Evolutionary conservation across 2,113 vertebrate species (phyloP).

Genomic region (Hyperoodon ampullatus): DNA sequence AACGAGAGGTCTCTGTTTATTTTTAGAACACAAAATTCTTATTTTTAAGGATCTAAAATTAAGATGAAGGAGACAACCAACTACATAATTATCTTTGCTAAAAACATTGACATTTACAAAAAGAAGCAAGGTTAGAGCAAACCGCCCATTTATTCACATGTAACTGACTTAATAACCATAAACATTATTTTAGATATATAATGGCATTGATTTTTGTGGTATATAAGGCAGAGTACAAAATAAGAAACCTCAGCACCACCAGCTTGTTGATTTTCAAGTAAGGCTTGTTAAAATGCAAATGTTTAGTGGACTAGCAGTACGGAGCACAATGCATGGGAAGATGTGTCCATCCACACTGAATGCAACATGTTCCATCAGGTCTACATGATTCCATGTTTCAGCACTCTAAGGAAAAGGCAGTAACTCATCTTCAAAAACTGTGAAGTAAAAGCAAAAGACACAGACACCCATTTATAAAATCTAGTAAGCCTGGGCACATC

Average conservation of each 20-base stretch:
- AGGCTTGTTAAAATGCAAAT: neutral
- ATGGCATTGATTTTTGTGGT: neutral
- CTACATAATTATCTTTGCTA: slow-evolving; percentile 40
- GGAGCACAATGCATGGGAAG: neutral
- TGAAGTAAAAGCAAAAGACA: neutral
- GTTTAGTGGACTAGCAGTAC: neutral
- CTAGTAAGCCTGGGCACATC: neutral
- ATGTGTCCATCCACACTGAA: neutral
- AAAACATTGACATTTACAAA: slow-evolving; percentile 45
- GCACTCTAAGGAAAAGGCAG: neutral
- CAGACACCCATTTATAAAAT: neutral
- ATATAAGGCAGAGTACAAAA: neutral
- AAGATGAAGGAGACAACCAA: slow-evolving; percentile 22
- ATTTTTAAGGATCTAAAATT: slow-evolving; percentile 40
- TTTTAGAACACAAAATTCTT: slow-evolving; percentile 18
- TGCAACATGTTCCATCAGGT: neutral
- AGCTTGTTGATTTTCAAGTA: neutral
- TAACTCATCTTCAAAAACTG: neutral
- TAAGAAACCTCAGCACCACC: neutral
- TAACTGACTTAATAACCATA: slow-evolving; percentile 29
- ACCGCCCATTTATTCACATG: neutral
- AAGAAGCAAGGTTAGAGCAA: slow-evolving; percentile 19
- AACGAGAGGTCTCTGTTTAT: slow-evolving; percentile 8
- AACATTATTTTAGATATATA: slow-evolving; percentile 40
- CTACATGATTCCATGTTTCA: neutral